Percentiles rank a stretch among this genome's conserved stretches.
These are phyloP conservation scores for Xestia sexstrigata DNA, from an alignment of 2,888 invertebrate genomes.

Conservation along the genomic window DNA sequence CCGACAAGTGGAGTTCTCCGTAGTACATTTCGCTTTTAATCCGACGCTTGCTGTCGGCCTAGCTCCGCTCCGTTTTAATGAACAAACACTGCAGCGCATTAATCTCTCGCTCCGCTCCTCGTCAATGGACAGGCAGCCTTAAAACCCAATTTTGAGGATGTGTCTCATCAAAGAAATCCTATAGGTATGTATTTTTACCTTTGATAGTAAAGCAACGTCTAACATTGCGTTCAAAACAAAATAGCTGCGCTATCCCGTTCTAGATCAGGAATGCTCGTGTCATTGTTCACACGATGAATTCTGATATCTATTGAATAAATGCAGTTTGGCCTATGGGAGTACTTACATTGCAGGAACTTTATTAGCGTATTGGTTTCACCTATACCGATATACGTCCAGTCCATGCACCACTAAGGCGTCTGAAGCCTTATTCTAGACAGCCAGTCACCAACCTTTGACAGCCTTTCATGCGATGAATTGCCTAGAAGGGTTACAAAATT, in stretches of 20 bases:
- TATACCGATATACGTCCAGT: not conserved
- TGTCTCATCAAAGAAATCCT: not conserved
- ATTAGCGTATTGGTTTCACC: not conserved
- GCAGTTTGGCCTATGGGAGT: too few species aligned
- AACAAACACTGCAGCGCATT: not conserved
- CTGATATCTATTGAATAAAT: too few species aligned
- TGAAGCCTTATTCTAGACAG: not conserved
- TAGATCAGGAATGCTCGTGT: not conserved
- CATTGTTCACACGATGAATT: not conserved
- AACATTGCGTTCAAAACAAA: not conserved
- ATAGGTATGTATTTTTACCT: not conserved
- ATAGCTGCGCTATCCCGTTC: constrained; percentile 8
- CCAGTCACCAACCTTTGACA: not conserved
- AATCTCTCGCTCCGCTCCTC: not conserved
- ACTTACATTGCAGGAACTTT: not conserved
- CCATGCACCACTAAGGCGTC: not conserved
- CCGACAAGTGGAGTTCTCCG: not conserved
- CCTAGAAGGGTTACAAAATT: not conserved
- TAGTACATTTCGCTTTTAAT: not conserved
- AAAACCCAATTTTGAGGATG: not conserved
- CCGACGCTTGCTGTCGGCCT: not conserved
- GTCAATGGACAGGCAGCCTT: not conserved
- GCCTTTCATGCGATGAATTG: not conserved
- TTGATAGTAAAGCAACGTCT: not conserved
- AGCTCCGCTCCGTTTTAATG: too few species aligned